Evolutionary conservation across 2,113 vertebrate genomes (phyloP), one percentile per base, ranked within the genome.

Genomic region (Mellivora capensis): DNA sequence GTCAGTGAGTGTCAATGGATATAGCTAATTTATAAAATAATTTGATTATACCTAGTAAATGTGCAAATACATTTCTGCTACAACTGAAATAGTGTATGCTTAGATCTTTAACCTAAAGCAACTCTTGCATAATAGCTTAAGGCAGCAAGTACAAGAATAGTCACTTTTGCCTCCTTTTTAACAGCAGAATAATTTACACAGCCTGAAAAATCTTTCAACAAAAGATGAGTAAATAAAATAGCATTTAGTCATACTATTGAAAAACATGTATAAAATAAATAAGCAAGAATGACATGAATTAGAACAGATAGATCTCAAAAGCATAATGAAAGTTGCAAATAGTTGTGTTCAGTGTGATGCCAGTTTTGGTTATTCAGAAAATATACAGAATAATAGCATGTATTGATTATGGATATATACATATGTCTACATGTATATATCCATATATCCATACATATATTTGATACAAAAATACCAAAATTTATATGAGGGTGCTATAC

Each of bases 401-500:
- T 18, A 77, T n/a, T 71, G n/a, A 61, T 69, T 71, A 57, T 44
- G n/a, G 2, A 74, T 7, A 47, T 37, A 14, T 13, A 37, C 1
- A 14, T n/a, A 21, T 18, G 4, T n/a, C n/a, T n/a, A n/a, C n/a
- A n/a, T n/a, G n/a, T n/a, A n/a, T n/a, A n/a, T n/a, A n/a, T n/a
- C n/a, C n/a, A n/a, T n/a, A n/a, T n/a, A n/a, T n/a, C n/a, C n/a
- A n/a, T n/a, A n/a, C n/a, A n/a, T n/a, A n/a, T n/a, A n/a, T n/a
- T n/a, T n/a, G n/a, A n/a, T 37, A 47, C 27, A 29, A 64, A 21
- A 14, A 20, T 49, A 13, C 7, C 37, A 69, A 72, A 44, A 10
- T 6, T 23, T 6, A 20, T 29, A 3, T 13, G 18, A 62, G 29
- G 4, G 20, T 13, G 6, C 23, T 13, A 14, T 3, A 15, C 10